phyloP scores from a whole-genome alignment of 1,140 invertebrate genomes.

The Drosophila pallidifrons region DNA sequence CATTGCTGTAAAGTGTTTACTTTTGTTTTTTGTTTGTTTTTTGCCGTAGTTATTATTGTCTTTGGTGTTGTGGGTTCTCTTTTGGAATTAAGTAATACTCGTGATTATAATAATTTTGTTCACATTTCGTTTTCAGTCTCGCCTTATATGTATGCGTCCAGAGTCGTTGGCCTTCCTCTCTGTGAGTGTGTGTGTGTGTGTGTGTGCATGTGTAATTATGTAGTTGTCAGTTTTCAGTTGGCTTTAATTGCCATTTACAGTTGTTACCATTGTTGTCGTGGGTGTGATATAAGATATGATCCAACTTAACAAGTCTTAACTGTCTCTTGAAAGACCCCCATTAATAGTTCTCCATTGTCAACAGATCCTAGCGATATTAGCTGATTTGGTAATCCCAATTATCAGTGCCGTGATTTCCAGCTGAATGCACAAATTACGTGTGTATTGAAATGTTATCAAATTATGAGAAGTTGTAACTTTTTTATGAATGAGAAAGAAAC shows the following conservation, averaged over 20 bases:
- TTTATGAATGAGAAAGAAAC: not conserved
- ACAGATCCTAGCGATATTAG: slow-evolving; percentile 12
- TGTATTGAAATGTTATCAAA: slow-evolving; percentile 3
- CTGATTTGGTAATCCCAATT: slow-evolving; percentile 7
- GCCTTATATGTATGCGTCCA: slow-evolving; percentile 32
- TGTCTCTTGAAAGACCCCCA: not conserved
- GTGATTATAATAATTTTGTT: slow-evolving; percentile 38
- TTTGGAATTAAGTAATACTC: slow-evolving; percentile 51
- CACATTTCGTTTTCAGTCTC: slow-evolving; percentile 11
- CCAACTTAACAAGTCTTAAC: slow-evolving; percentile 1
- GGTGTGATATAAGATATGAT: slow-evolving; percentile 57
- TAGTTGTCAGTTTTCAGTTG: slow-evolving; percentile 39
- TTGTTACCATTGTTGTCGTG: slow-evolving; percentile 44
- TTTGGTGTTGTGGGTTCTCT: slow-evolving; percentile 11
- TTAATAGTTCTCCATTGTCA: slow-evolving; percentile 30
- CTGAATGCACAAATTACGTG: not conserved
- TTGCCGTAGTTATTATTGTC: not conserved
- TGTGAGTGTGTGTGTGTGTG: too few species aligned
- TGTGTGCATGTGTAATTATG: slow-evolving; percentile 34
- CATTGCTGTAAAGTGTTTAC: slow-evolving; percentile 20
- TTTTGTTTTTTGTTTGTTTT: slow-evolving; percentile 21
- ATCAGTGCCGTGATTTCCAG: not conserved
- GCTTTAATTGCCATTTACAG: slow-evolving; percentile 52
- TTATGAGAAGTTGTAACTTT: not conserved
- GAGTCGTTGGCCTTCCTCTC: slow-evolving; percentile 40